Evolutionary conservation across 64 coral and sea anemone genomes (phyloP), one percentile per base, ranked within the genome.

Genomic region (Montipora capricornis): DNA sequence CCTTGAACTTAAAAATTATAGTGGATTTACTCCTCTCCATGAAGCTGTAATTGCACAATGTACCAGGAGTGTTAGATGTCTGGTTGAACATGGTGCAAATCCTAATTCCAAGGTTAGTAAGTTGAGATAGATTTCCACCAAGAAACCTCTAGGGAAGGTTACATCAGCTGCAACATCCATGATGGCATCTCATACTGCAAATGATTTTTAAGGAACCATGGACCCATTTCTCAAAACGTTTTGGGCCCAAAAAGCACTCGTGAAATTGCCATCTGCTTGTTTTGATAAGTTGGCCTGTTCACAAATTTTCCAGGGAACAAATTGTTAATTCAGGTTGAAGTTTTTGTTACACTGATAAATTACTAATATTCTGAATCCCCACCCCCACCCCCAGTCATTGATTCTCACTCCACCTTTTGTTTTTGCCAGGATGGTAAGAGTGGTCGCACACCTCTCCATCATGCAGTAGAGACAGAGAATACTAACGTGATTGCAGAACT

Each of bases 361-460:
- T 37, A 2, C 37, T 37, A 37, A 37, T 37, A 2, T 37, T 37
- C 37, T 37, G 37, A 37, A 2, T 2, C 37, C 51, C 10, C 17
- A 20, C 0, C 14, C 9, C 14, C 61, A 15, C 0, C 0, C 9
- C 0, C 0, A 64, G 14, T 14, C 14, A 64, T 12, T 4, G 14
- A 64, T 64, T 64, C 61, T 64, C 61, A 64, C 61, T 15, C 11
- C 2, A 1, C 5, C 47, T 5, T 74, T 11, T 6, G 14, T 81
- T 24, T 12, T 5, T 16, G 26, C 20, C 22, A 99, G 98, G 98
- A 99, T 90, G 98, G 98, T 22, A 99, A 99, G 84, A 95, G 98
- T 81, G 98, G 98, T 14, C 89, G 90, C 4, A 91, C 98, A 9
- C 98, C 98, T 46, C 93, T 99, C 10, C 98, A 99, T 74, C 94